Base-by-base conservation (phyloP, 2,797 vertebrate species). In the Tangara arthus region DNA sequence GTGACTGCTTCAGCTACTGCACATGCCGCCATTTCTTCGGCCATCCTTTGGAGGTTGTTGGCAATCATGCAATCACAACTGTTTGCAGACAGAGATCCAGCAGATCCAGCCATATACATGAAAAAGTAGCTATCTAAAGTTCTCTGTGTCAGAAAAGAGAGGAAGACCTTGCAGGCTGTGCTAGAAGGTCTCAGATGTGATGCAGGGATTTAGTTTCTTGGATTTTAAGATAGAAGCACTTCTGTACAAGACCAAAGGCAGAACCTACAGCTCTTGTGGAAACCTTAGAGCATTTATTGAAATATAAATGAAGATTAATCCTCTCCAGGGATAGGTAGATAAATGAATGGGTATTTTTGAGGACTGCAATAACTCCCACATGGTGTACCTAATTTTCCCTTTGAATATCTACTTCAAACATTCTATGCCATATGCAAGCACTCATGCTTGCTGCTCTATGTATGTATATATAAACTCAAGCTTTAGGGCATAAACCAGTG, bases 261-360 rank as follows among this genome's bases (percentile, higher is more conserved):
- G 63, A 84, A 66, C 20, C 32, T 81, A 24, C 10, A 69, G 76
- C 42, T 83, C 42, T 72, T 64, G 26, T 27, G 61, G 65, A 93
- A 84, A 91, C 26, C 27, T 69, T 86, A 68, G 57, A 37, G 26
- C 59, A 34, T 69, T 78, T 88, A 82, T 55, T 88, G 82, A 90
- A 78, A 83, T 85, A 76, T 18, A 66, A 91, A 91, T 88, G 76
- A 91, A 91, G 87, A 91, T 85, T 80, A 87, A 71, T 82, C 30
- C 56, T 91, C 69, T 91, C 50, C 50, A 78, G 70, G 42, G 47
- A 9, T 46, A 82, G 63, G 63, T 83, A 76, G 85, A 88, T 90
- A 86, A 91, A 91, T 84, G 42, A 86, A 72, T 77, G 19, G 42
- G 49, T 49, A 20, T 79, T 88, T 91, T 90, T 88, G 80, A 84